Conservation (phyloP, 2,113 vertebrate genomes). For the Podocnemis expansa region DNA sequence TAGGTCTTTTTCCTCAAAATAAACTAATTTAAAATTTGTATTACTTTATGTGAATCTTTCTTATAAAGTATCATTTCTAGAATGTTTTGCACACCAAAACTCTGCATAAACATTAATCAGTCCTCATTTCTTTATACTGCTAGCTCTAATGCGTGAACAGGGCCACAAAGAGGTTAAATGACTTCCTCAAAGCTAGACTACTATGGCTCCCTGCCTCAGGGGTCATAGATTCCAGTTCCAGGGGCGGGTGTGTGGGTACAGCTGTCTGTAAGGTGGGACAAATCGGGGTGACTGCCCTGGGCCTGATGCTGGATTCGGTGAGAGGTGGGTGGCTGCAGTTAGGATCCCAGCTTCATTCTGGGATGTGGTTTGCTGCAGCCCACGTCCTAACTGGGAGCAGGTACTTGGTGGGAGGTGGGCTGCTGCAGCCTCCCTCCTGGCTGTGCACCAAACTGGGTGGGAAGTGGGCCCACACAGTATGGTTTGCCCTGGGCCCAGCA, state of each 20-base stretch:
- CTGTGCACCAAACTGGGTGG: too few relatives aligned
- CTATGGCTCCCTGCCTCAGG: not conserved
- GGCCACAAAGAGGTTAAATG: not conserved
- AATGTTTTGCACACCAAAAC: not conserved
- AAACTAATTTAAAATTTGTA: not conserved
- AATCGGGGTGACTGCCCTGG: too few relatives aligned
- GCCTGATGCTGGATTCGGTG: too few relatives aligned
- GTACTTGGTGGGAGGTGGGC: too few relatives aligned
- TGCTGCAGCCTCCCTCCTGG: too few relatives aligned
- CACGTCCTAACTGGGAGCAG: too few relatives aligned
- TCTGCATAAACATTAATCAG: not conserved
- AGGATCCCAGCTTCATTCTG: too few relatives aligned
- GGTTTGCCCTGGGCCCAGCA: too few relatives aligned
- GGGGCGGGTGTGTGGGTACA: not conserved
- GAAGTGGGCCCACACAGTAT: too few relatives aligned
- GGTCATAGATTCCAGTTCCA: not conserved
- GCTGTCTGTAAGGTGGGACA: too few relatives aligned
- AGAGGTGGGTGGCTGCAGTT: too few relatives aligned
- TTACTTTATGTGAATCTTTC: not conserved
- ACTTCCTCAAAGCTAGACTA: not conserved
- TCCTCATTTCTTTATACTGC: not conserved
- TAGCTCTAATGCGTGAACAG: not conserved
- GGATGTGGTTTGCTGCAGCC: too few relatives aligned
- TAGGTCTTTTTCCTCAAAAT: not conserved
- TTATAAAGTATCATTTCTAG: not conserved